Evolutionary conservation across 2,888 invertebrate species (phyloP).

Genomic region (Leptopilina syphax): DNA sequence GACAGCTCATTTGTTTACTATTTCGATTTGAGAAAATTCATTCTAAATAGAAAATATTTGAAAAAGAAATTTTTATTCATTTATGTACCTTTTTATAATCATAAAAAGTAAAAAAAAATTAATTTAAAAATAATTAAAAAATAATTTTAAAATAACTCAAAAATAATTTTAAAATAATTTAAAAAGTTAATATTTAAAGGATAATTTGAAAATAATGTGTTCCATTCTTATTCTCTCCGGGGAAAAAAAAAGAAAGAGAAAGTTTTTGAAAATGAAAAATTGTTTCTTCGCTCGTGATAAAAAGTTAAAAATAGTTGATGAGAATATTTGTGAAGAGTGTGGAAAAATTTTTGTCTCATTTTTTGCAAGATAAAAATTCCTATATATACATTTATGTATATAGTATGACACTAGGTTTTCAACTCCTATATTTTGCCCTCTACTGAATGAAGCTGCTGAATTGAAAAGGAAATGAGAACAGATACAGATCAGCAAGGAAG

Average conservation of each 20-base stretch:
- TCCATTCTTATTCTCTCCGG: too few relatives aligned
- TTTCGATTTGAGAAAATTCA: not conserved
- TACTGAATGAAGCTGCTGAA: slow-evolving; percentile 20
- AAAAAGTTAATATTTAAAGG: too few relatives aligned
- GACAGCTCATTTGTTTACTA: slow-evolving; percentile 17
- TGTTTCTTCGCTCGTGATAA: not conserved
- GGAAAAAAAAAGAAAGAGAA: not conserved
- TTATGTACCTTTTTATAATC: too few relatives aligned
- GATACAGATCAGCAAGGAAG: slow-evolving; percentile 2
- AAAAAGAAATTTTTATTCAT: too few relatives aligned
- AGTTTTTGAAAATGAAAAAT: not conserved
- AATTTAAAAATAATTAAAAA: too few relatives aligned
- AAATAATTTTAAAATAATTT: too few relatives aligned
- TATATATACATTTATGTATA: not conserved
- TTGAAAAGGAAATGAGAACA: slow-evolving; percentile 36
- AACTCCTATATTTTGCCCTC: slow-evolving; percentile 1
- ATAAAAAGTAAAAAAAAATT: too few relatives aligned
- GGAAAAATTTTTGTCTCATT: slow-evolving; percentile 7
- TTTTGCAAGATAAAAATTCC: slow-evolving; percentile 18
- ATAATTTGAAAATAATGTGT: too few relatives aligned
- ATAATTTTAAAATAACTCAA: too few relatives aligned
- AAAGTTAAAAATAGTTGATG: not conserved
- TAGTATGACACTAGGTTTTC: slow-evolving; percentile 8
- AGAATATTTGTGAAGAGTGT: slow-evolving; percentile 6
- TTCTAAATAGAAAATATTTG: too few relatives aligned